Evolutionary conservation across 1,140 invertebrate species (phyloP).

Genomic region (Hydropsyche tenuis): DNA sequence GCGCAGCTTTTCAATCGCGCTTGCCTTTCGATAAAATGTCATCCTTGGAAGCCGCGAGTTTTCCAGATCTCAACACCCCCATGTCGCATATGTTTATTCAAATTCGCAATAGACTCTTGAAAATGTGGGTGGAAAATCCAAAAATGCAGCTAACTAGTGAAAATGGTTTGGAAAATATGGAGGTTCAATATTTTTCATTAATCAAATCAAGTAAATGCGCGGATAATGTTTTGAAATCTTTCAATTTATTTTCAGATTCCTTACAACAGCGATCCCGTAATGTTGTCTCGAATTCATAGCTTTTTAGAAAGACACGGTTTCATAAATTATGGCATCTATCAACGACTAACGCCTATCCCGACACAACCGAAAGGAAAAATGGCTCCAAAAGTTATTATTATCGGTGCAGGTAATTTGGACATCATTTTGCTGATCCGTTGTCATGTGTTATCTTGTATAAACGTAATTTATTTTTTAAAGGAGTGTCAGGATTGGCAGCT

Average conservation of each 20-base stretch:
- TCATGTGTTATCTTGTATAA: no score
- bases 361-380: slow-evolving; percentile 71
- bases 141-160: slow-evolving; percentile 90
- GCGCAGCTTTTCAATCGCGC: slow-evolving; percentile 91
- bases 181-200: no score
- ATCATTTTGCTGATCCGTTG: no score
- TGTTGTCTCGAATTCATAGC: slow-evolving; percentile 86
- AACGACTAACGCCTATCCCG: slow-evolving; percentile 78
- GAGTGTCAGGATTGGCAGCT: slow-evolving; percentile 89
- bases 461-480: slow-evolving; percentile 52
- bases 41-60: slow-evolving; percentile 90
- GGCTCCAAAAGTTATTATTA: slow-evolving; percentile 89
- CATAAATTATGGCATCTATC: slow-evolving; percentile 98
- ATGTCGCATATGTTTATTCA: slow-evolving; percentile 91
- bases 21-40: slow-evolving; percentile 96
- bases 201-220: no score
- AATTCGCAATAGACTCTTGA: slow-evolving; percentile 91
- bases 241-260: slow-evolving; percentile 66
- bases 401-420: slow-evolving; percentile 90
- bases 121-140: slow-evolving; percentile 96
- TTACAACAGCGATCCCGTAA: slow-evolving; percentile 87
- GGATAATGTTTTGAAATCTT: no score
- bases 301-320: slow-evolving; percentile 96
- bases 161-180: slow-evolving; percentile 80
- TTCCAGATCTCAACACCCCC: slow-evolving; percentile 87